Base-by-base conservation (phyloP, 92 coral and sea anemone species). In the Epizoanthus ramosus region DNA sequence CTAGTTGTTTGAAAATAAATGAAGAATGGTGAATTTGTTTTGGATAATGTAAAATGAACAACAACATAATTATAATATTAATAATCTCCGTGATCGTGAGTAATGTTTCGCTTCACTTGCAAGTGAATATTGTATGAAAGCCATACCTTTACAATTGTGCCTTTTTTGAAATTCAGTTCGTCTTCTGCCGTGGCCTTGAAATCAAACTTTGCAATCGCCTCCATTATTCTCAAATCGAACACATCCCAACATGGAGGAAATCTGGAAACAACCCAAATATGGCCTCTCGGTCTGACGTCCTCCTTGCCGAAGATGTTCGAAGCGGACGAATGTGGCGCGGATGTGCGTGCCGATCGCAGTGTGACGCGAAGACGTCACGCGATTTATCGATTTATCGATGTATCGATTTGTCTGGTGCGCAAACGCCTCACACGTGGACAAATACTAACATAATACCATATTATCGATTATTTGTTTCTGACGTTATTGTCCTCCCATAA, bases 121-220 rank as follows among this genome's bases (percentile, higher is more conserved):
- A 75, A 14, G 17, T 25, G 19, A 17, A 57, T 17, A 57, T 35
- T 28, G 19, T 5, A 57, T 21, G 5, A 8, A 45, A 68, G 43
- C 50, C 88, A 79, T 90, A 97, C 99, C 91, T 97, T 97, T 6
- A 97, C 72, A 73, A 90, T 66, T 10, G 90, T 68, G 50, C 97
- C 98, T 59, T 94, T 95, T 57, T 90, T 87, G 83, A 97, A 97
- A 19, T 92, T 80, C 71, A 97, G 66, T 80, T 97, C 99, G 73
- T 97, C 99, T 7, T 84, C 91, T 13, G 88, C 91, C 15, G 97
- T 81, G 61, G 97, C 95, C 59, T 66, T 75, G 74, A 97, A 97
- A 58, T 72, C 86, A 83, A 74, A 92, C 66, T 90, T 94, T 10
- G 95, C 91, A 17, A 80, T 80, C 25, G 99, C 99, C 89, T 97